Evolutionary conservation across 2,113 vertebrate species (phyloP), one percentile per base, ranked within the genome.

Genomic region (Neopipo cinnamomea): DNA sequence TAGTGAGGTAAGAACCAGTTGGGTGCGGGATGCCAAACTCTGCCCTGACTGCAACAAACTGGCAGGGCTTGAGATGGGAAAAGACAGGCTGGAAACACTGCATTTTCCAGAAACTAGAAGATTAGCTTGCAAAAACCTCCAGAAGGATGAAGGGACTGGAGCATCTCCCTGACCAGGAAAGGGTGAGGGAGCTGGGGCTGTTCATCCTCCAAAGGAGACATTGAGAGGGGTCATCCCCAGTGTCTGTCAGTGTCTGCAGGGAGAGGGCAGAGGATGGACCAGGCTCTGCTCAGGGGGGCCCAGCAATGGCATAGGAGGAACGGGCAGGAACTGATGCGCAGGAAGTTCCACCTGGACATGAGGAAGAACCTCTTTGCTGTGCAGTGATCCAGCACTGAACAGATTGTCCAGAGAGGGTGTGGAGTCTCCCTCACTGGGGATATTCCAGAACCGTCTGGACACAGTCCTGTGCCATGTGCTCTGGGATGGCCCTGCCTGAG

Each of bases 361-460:
- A 30, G 77, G 24, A 61, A 52, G 10, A 42, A 23, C 7, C 18
- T 1, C 44, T 53, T 50, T 50, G 39, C 50, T 18, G 76, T 5
- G 49, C 61, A 55, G 49, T 23, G 62, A 33, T 39, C 31, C 39
- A 12, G 52, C 52, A 17, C 56, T 58, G 56, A 23, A 35, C 56
- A 58, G 56, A 35, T 18, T 53, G 59, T 11, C 35, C 59, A 27
- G 35, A 5, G 8, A 22, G 28, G 42, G 5, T 22, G 21, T 66
- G 76, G 21, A 8, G 4, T 24, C 13, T 81, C 68, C 52, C 28
- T 55, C 18, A 22, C 3, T 5, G 44, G 53, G 53, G 12, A 2
- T 7, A 1, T 42, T 12, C 12, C 66, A 35, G 55, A 13, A 2
- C 19, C 8, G 0, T 2, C 1, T 11, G 44, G 6, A 28, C 44